Percentiles rank a stretch among this genome's conserved stretches.
phyloP scores from a whole-genome alignment of 2,113 vertebrate species.

The Galeopterus variegatus region DNA sequence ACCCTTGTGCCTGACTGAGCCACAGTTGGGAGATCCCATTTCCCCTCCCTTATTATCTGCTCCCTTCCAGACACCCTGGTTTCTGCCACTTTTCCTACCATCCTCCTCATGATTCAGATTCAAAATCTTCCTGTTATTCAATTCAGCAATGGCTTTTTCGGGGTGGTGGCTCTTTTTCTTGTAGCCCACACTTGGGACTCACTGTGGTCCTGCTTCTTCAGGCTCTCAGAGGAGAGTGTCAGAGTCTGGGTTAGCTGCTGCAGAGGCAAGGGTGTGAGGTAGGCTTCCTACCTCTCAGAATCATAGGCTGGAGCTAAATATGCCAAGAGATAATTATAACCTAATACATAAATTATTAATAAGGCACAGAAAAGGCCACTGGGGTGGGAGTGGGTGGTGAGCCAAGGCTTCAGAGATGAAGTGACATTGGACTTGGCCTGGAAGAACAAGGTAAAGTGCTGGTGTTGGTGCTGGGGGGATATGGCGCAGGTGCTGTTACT shows the following conservation, averaged over 20 bases:
- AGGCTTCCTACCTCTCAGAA: neutral
- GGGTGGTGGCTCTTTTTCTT: neutral
- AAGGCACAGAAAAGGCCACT: neutral
- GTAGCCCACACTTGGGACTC: neutral
- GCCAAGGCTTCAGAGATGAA: neutral
- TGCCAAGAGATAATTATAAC: neutral
- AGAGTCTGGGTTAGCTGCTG: neutral
- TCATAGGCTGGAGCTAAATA: neutral
- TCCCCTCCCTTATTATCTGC: neutral
- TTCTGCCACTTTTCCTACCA: neutral
- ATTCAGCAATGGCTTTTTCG: neutral
- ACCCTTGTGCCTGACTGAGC: too few relatives aligned
- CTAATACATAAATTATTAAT: neutral
- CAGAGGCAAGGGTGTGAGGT: neutral
- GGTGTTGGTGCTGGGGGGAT: neutral
- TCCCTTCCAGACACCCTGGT: neutral
- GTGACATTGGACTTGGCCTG: neutral
- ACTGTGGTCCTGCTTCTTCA: fast-evolving
- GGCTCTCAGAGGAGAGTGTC: neutral
- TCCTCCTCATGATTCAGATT: neutral
- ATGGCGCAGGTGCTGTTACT: fast-evolving
- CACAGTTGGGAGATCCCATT: too few relatives aligned
- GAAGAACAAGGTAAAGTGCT: neutral
- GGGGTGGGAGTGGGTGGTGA: neutral
- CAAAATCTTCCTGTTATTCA: neutral